Evolutionary conservation across 2,797 vertebrate species (phyloP).

Genomic region (Petrocephalus schoutedeni): DNA sequence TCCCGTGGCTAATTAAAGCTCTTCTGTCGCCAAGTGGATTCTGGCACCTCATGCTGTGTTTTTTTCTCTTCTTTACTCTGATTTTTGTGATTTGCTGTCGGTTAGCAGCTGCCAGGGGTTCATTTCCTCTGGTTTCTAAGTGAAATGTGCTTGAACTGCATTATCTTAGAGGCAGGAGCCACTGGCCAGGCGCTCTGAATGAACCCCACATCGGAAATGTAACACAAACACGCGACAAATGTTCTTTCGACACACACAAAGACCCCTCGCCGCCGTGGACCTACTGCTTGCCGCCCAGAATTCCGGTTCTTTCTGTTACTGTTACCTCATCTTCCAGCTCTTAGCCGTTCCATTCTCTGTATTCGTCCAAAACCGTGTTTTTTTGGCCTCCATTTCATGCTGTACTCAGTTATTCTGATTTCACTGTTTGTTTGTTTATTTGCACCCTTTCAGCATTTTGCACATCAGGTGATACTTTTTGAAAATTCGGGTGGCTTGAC

Average conservation of each 20-base stretch:
- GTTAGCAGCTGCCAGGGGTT: background rate
- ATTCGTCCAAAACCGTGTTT: background rate
- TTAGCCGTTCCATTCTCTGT: background rate
- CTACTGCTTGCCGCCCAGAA: background rate
- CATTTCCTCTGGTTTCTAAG: conserved; percentile 7
- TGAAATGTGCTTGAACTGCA: conserved; percentile 9
- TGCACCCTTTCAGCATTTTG: background rate
- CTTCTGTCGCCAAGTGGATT: background rate
- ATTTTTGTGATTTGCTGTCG: conserved; percentile 20
- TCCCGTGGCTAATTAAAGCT: background rate
- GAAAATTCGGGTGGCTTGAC: background rate
- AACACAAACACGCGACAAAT: conserved; percentile 13
- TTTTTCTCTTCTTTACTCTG: conserved; percentile 11
- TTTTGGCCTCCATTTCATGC: background rate
- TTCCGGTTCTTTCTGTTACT: background rate
- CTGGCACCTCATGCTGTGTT: conserved; percentile 19
- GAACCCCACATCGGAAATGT: background rate
- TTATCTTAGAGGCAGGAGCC: conserved; percentile 16
- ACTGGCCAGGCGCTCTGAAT: conserved; percentile 7
- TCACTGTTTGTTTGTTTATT: background rate
- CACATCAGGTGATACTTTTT: background rate
- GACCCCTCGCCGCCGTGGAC: background rate
- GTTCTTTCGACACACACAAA: background rate
- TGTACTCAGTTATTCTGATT: background rate
- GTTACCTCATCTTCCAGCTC: background rate